These are phyloP conservation scores for Alosa alosa DNA, from an alignment of 2,113 vertebrate genomes.

Conservation along the genomic window DNA sequence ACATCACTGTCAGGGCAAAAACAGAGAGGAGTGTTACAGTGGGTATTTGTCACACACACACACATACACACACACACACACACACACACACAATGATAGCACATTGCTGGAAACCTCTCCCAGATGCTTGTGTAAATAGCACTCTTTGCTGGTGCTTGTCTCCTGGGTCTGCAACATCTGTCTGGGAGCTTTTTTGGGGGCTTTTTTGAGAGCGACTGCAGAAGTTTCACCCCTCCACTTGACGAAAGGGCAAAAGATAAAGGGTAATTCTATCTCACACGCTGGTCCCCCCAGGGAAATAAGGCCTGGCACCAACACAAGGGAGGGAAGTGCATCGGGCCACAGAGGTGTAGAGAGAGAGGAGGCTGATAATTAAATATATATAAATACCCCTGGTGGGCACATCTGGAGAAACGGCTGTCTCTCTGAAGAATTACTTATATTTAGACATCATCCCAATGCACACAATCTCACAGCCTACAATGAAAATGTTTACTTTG, in stretches of 20 bases:
- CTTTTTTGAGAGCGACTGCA: not conserved
- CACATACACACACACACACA: not conserved
- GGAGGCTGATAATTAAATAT: not conserved
- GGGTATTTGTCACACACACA: not conserved
- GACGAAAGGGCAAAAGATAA: constrained; percentile 23
- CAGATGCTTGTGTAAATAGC: constrained; percentile 54
- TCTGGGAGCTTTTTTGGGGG: no score
- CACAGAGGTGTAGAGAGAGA: not conserved
- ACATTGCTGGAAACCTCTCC: not conserved
- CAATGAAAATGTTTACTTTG: not conserved
- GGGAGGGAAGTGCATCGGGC: not conserved
- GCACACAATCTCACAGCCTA: not conserved
- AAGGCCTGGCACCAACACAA: not conserved
- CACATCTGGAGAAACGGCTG: not conserved
- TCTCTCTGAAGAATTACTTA: not conserved
- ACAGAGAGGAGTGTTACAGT: not conserved
- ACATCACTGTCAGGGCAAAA: not conserved
- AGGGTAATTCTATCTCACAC: not conserved
- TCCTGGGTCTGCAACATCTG: constrained; percentile 57
- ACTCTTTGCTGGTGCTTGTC: constrained; percentile 54
- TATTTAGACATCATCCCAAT: not conserved
- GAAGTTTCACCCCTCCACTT: not conserved
- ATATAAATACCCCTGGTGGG: not conserved
- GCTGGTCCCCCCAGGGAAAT: not conserved
- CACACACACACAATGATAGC: not conserved